Evolutionary conservation across 2,888 invertebrate species (phyloP).

Genomic region (Formica aserva): DNA sequence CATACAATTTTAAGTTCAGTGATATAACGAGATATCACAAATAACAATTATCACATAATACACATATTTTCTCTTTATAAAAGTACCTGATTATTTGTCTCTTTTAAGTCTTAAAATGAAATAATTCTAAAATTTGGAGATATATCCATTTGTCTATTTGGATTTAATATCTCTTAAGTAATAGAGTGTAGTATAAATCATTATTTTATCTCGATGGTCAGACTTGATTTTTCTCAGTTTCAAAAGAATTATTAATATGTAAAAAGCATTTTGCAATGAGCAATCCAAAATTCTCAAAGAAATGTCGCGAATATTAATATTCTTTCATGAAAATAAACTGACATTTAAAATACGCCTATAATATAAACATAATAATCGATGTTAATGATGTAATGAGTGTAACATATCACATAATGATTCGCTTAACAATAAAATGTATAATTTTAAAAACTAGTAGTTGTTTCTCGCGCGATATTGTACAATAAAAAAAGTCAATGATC

Average conservation of each 20-base stretch:
- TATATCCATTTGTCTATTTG: slow-evolving; percentile 21
- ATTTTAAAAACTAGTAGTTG: background rate
- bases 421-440: background rate
- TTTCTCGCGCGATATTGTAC: background rate
- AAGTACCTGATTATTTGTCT: slow-evolving; percentile 28
- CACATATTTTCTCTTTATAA: slow-evolving; percentile 16
- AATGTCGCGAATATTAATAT: slow-evolving; percentile 2
- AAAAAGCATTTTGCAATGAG: background rate
- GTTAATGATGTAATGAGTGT: background rate
- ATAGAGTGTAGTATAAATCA: background rate
- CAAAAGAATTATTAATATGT: background rate
- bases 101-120: slow-evolving; percentile 31
- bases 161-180: slow-evolving; percentile 22
- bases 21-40: slow-evolving; percentile 8
- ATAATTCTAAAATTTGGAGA: slow-evolving; percentile 5
- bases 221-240: slow-evolving; percentile 24
- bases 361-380: background rate
- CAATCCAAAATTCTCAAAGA: background rate
- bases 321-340: background rate
- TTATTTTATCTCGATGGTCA: slow-evolving; percentile 24
- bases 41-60: background rate
- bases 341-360: background rate
- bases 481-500: background rate
- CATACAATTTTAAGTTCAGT: slow-evolving; percentile 15
- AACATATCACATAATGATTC: slow-evolving; percentile 7